These are phyloP conservation scores for Anas platyrhynchos DNA, from an alignment of 2,113 vertebrate genomes.

Conservation along the genomic window DNA sequence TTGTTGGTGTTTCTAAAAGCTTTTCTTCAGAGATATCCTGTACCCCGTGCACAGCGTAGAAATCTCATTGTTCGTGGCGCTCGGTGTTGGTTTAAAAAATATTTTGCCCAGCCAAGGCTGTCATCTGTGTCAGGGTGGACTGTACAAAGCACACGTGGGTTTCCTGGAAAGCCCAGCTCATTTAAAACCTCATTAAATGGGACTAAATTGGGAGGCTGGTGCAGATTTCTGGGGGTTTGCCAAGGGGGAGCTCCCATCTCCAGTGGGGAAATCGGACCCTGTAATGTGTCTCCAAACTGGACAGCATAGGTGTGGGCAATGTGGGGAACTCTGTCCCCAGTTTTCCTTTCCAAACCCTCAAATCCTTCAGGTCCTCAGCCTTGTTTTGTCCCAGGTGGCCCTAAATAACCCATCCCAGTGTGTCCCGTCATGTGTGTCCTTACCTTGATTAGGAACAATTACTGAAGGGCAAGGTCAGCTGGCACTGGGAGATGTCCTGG, in stretches of 20 bases:
- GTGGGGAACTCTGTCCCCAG: neutral
- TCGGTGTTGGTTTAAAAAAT: neutral
- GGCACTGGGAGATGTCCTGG: no score
- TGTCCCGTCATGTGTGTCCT: rapidly evolving
- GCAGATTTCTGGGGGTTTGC: neutral
- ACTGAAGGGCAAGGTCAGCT: no score
- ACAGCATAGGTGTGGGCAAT: neutral
- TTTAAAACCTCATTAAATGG: neutral
- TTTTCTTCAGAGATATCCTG: neutral
- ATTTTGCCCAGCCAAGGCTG: neutral
- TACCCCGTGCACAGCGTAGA: no score
- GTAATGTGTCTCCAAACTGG: neutral
- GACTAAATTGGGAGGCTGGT: rapidly evolving
- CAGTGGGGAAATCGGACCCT: neutral
- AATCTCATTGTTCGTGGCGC: neutral
- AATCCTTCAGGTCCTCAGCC: neutral
- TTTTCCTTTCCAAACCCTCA: neutral
- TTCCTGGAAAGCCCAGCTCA: neutral
- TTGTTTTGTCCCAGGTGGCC: rapidly evolving
- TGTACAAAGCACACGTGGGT: neutral
- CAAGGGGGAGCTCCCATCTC: no score
- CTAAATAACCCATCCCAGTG: neutral
- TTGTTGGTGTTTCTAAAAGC: neutral
- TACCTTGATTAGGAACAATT: neutral
- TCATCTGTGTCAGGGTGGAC: rapidly evolving